phyloP scores from a whole-genome alignment of 2,888 invertebrate species.

The Prosapia bicincta region DNA sequence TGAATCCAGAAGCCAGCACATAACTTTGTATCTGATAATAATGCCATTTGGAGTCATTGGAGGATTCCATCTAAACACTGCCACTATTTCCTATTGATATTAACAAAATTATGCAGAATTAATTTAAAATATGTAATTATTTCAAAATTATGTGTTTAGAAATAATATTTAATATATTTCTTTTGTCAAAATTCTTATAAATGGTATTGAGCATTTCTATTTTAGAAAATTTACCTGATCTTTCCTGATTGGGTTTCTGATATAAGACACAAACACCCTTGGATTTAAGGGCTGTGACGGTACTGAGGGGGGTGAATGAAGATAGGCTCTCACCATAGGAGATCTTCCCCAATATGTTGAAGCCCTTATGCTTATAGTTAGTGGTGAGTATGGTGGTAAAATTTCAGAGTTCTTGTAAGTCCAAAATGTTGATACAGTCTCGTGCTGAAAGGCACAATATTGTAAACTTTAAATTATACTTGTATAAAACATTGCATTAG shows the following conservation, averaged over 20 bases:
- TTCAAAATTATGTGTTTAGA: too few species aligned
- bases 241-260: slow-evolving; percentile 22
- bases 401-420: slow-evolving; percentile 31
- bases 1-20: slow-evolving; percentile 56
- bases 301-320: slow-evolving; percentile 75
- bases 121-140: neutral
- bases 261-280: slow-evolving; percentile 63
- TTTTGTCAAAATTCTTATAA: too few species aligned
- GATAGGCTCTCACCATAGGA: slow-evolving; percentile 55
- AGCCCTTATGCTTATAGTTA: slow-evolving; percentile 73
- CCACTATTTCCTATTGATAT: slow-evolving; percentile 48
- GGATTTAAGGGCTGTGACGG: slow-evolving; percentile 72
- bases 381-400: slow-evolving; percentile 59
- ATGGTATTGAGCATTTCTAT: neutral
- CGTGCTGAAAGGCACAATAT: slow-evolving; percentile 32
- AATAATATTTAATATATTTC: too few species aligned
- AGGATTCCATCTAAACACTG: slow-evolving; percentile 75
- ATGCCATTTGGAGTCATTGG: slow-evolving; percentile 73
- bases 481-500: too few species aligned
- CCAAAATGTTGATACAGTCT: slow-evolving; percentile 35
- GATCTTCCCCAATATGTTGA: slow-evolving; percentile 84
- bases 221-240: slow-evolving; percentile 7
- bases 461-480: too few species aligned
- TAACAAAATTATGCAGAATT: slow-evolving; percentile 2
- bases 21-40: slow-evolving; percentile 66